These are phyloP conservation scores for Agelas oroides DNA, from an alignment of 37 sponge, comb jelly and placozoan genomes.

Conservation along the genomic window DNA sequence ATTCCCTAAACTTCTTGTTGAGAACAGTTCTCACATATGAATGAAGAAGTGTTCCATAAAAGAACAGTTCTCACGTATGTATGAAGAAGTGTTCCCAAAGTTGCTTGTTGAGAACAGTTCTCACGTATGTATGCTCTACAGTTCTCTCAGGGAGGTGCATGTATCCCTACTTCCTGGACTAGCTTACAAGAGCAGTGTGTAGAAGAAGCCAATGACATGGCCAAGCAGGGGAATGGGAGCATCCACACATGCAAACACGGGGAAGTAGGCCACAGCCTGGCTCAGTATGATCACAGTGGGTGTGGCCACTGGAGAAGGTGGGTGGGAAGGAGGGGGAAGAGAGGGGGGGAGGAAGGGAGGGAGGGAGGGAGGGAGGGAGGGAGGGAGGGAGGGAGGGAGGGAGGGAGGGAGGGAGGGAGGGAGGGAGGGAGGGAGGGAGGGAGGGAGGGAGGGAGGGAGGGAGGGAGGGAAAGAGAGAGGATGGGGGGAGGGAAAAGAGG, in stretches of 20 bases:
- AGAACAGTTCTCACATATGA: too few species aligned
- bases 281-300: slow-evolving; percentile 42
- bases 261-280: slow-evolving; percentile 63
- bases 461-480: not conserved
- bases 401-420: slow-evolving; percentile 1
- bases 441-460: slow-evolving; percentile 26
- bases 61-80: too few species aligned
- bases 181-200: slow-evolving; percentile 47
- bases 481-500: not conserved
- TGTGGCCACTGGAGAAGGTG: slow-evolving; percentile 15
- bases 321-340: too few species aligned
- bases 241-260: slow-evolving; percentile 63
- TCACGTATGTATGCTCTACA: too few species aligned
- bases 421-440: slow-evolving; percentile 24
- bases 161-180: too few species aligned
- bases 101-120: too few species aligned
- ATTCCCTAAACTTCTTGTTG: too few species aligned
- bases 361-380: slow-evolving; percentile 11
- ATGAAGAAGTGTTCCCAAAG: too few species aligned
- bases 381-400: slow-evolving; percentile 18
- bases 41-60: too few species aligned
- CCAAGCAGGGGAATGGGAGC: slow-evolving; percentile 28
- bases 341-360: too few species aligned
- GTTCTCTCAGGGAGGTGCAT: too few species aligned
- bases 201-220: slow-evolving; percentile 34